Percentiles rank a stretch among this genome's conserved stretches.
Evolutionary conservation across 2,888 invertebrate genomes (phyloP).

Genomic region (Ferrisia virgata): DNA sequence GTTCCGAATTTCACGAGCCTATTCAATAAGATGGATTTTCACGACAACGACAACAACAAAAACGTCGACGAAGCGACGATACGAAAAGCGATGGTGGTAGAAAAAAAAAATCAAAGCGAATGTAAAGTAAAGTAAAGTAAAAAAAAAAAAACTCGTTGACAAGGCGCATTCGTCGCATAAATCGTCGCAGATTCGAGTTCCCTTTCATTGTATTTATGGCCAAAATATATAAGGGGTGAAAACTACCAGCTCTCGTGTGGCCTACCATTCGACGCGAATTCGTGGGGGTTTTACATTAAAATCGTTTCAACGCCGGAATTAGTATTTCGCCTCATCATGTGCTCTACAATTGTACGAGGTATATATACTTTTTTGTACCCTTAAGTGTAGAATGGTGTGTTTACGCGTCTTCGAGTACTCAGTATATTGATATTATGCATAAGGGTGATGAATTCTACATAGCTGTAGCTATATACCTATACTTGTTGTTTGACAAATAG

Average conservation of each 20-base stretch:
- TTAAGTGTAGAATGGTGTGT: too few species aligned
- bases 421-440: background rate
- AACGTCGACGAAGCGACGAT: too few species aligned
- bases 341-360: too few species aligned
- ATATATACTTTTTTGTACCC: too few species aligned
- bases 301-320: background rate
- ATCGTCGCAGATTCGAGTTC: background rate
- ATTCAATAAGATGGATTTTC: too few species aligned
- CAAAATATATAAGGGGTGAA: background rate
- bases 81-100: too few species aligned
- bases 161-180: background rate
- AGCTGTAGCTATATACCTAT: background rate
- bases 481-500: background rate
- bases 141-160: background rate
- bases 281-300: background rate
- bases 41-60: too few species aligned
- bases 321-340: background rate
- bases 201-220: background rate
- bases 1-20: background rate
- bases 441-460: background rate
- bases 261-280: background rate
- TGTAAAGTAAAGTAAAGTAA: too few species aligned
- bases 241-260: background rate
- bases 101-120: background rate
- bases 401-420: background rate